phyloP scores from a whole-genome alignment of 2,113 vertebrate genomes.

The Clarias gariepinus region DNA sequence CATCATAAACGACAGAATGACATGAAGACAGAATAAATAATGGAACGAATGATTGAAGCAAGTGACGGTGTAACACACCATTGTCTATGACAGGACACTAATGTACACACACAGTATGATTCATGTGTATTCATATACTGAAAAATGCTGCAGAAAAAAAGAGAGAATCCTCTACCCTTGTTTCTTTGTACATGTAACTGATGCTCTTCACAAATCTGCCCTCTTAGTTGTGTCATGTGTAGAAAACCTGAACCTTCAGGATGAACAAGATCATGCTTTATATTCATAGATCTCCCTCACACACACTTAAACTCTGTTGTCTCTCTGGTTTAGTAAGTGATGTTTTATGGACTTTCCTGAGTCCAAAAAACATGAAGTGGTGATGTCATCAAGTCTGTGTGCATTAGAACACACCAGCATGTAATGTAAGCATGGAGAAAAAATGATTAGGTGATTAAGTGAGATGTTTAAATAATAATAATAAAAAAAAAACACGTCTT shows the following conservation, averaged over 20 bases:
- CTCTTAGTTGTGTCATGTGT: background rate
- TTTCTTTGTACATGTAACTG: background rate
- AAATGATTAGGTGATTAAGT: too few relatives aligned
- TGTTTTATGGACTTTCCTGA: conserved; percentile 15
- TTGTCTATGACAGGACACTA: background rate
- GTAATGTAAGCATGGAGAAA: background rate
- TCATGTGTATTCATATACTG: background rate
- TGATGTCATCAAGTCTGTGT: background rate
- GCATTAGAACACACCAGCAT: background rate
- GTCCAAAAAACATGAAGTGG: background rate
- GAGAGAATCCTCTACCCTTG: background rate
- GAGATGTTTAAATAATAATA: too few relatives aligned
- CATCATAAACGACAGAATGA: too few relatives aligned
- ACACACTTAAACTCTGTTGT: background rate
- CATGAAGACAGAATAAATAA: too few relatives aligned
- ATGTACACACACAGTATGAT: background rate
- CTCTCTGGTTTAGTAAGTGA: background rate
- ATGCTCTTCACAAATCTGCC: background rate
- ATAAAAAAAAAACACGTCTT: background rate
- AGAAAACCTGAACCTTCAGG: background rate
- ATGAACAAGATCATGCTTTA: background rate
- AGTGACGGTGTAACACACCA: background rate
- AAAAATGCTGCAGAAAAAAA: background rate
- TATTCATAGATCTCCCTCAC: background rate
- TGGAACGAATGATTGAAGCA: too few relatives aligned